A percentile compares a stretch with the other conserved stretches of the same genome.
These are phyloP conservation scores for Cylas formicarius DNA, from an alignment of 1,140 invertebrate genomes.

Conservation along the genomic window DNA sequence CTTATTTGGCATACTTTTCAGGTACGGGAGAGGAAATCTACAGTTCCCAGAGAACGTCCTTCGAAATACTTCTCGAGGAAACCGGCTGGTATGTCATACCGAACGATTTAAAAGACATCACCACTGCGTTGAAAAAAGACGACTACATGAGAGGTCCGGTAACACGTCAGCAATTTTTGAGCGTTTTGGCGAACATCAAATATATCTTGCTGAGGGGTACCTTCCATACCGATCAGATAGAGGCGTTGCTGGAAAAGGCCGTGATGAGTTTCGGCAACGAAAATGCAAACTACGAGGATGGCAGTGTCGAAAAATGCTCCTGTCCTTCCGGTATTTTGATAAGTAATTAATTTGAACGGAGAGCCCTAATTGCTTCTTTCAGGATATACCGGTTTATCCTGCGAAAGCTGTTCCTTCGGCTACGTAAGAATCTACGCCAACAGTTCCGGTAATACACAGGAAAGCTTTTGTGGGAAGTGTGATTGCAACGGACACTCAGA, in stretches of 20 bases:
- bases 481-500: slow-evolving; percentile 83
- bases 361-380: neutral
- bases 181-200: slow-evolving; percentile 72
- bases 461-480: slow-evolving; percentile 70
- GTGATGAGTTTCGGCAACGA: slow-evolving; percentile 22
- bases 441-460: slow-evolving; percentile 32
- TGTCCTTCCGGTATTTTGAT: slow-evolving; percentile 51
- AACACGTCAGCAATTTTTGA: slow-evolving; percentile 71
- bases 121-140: slow-evolving; percentile 47
- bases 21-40: slow-evolving; percentile 59
- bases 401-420: slow-evolving; percentile 77
- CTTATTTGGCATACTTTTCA: slow-evolving; percentile 46
- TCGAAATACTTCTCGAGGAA: slow-evolving; percentile 61
- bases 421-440: slow-evolving; percentile 69
- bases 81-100: slow-evolving; percentile 66
- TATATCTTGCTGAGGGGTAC: slow-evolving; percentile 72
- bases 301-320: slow-evolving; percentile 53
- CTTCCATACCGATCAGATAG: slow-evolving; percentile 90
- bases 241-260: slow-evolving; percentile 52
- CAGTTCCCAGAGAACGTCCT: slow-evolving; percentile 37
- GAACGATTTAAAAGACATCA: slow-evolving; percentile 52
- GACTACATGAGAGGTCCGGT: slow-evolving; percentile 59
- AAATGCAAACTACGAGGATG: slow-evolving; percentile 21
- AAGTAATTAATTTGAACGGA: neutral
- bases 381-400: slow-evolving; percentile 72